Evolutionary conservation across 2,888 invertebrate genomes (phyloP).

Genomic region (Palloptera scutellata): DNA sequence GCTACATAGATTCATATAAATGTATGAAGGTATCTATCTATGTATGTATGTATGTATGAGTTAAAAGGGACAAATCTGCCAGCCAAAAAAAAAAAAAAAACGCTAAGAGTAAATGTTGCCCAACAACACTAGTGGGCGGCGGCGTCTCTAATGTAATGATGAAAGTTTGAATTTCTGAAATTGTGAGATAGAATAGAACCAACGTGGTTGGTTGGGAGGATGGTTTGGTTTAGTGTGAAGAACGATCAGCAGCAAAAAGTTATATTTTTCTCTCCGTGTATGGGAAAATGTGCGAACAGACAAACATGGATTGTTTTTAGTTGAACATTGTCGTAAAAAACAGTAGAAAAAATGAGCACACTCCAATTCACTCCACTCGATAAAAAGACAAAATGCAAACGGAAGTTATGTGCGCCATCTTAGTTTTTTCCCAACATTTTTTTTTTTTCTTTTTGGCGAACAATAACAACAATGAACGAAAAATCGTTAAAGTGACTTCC

Average conservation of each 20-base stretch:
- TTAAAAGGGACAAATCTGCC: too few species aligned
- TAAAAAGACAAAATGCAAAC: slow-evolving; percentile 19
- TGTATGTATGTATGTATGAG: not conserved
- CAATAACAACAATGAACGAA: not conserved
- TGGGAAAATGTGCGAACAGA: slow-evolving; percentile 6
- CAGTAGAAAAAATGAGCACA: not conserved
- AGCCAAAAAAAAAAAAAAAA: not conserved
- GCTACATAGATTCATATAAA: not conserved
- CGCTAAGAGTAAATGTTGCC: not conserved
- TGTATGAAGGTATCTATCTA: not conserved
- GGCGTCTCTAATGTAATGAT: too few species aligned
- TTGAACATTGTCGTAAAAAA: slow-evolving; percentile 3
- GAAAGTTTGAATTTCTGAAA: too few species aligned
- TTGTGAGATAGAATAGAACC: too few species aligned
- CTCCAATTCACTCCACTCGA: too few species aligned
- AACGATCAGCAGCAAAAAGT: too few species aligned
- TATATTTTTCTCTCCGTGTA: not conserved
- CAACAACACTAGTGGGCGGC: too few species aligned
- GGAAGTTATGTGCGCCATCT: slow-evolving; percentile 23
- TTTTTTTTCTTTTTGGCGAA: not conserved
- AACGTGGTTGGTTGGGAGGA: too few species aligned
- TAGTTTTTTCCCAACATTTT: slow-evolving; percentile 7
- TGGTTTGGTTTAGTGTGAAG: too few species aligned
- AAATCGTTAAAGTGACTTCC: slow-evolving; percentile 55
- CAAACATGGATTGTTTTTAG: slow-evolving; percentile 4